A percentile compares a stretch with the other conserved stretches of the same genome.
phyloP scores from a whole-genome alignment of 2,113 vertebrate genomes.

The Progne subis region DNA sequence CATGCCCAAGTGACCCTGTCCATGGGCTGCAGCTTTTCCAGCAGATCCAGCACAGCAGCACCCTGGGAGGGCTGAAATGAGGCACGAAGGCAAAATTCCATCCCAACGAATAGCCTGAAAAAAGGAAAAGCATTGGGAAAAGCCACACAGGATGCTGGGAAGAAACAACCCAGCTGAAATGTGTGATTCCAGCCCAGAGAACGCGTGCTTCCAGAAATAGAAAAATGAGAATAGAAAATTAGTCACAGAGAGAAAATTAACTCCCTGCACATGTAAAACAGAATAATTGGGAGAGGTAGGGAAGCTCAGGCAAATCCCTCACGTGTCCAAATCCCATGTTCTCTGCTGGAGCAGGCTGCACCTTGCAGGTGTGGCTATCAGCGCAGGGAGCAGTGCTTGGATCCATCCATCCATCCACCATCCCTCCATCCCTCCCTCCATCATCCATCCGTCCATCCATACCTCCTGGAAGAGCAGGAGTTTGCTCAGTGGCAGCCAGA shows the following conservation, averaged over 20 bases:
- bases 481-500: neutral
- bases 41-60: neutral
- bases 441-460: neutral
- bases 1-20: neutral
- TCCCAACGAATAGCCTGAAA: neutral
- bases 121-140: neutral
- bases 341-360: neutral
- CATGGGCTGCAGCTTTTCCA: neutral
- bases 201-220: neutral
- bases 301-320: neutral
- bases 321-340: rapidly evolving
- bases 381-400: rapidly evolving
- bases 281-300: neutral
- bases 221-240: neutral
- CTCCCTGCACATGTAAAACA: neutral
- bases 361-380: neutral
- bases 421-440: neutral
- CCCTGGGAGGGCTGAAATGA: neutral
- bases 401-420: neutral
- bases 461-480: neutral
- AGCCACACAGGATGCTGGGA: neutral
- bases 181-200: neutral
- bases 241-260: neutral
- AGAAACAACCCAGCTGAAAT: neutral
- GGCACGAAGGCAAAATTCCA: neutral